Evolutionary conservation across 2,888 invertebrate genomes (phyloP).

Genomic region (Campaea margaritaria): DNA sequence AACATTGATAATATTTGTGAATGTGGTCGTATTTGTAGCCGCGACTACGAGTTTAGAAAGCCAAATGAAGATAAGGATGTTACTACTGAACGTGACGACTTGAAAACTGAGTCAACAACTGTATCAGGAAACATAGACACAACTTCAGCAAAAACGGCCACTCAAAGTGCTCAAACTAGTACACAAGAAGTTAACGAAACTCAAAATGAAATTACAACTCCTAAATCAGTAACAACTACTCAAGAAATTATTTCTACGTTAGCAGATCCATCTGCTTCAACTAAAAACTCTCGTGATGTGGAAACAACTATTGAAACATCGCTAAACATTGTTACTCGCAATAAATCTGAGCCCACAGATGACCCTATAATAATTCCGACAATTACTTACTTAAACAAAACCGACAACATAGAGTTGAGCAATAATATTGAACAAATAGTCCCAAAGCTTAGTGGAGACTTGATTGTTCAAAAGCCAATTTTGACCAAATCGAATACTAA

Average conservation of each 20-base stretch:
- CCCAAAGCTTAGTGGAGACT: constrained; percentile 62
- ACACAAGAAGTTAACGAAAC: constrained; percentile 24
- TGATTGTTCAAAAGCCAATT: constrained; percentile 67
- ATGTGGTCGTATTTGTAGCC: constrained; percentile 80
- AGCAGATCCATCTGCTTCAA: neutral
- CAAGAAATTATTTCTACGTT: constrained; percentile 9
- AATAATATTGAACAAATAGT: constrained; percentile 65
- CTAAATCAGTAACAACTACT: constrained; percentile 26
- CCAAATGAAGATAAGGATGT: constrained; percentile 45
- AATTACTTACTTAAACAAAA: constrained; percentile 53
- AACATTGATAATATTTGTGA: constrained; percentile 83
- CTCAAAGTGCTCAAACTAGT: constrained; percentile 25
- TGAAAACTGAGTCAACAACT: constrained; percentile 27
- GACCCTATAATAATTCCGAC: constrained; percentile 71
- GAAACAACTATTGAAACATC: constrained; percentile 29
- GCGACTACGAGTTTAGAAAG: constrained; percentile 74
- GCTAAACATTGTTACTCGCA: neutral
- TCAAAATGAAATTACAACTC: constrained; percentile 20
- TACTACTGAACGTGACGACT: constrained; percentile 26
- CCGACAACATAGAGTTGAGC: constrained; percentile 54
- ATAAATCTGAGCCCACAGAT: constrained; percentile 34
- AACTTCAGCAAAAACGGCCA: constrained; percentile 29
- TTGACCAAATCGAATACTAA: constrained; percentile 54
- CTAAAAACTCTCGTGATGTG: constrained; percentile 6
- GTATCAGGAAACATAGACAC: constrained; percentile 17